Base-by-base conservation (phyloP, 2,113 vertebrate genomes). In the Chunga burmeisteri region DNA sequence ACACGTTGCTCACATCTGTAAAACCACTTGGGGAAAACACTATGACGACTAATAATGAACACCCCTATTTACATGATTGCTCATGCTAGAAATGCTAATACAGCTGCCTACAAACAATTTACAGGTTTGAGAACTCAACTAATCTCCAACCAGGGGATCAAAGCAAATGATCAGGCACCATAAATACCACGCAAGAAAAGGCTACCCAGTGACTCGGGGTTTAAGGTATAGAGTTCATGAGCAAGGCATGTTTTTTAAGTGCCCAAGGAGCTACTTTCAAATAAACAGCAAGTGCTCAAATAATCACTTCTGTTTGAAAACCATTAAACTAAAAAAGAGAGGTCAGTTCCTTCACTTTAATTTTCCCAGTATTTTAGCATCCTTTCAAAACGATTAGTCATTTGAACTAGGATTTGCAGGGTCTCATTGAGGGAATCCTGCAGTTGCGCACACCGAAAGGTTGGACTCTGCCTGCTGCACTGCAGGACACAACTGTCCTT, bases 401-500 rank as follows among this genome's bases (percentile, higher is more conserved):
- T 56, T 44, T 53, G 47, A 82, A 68, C 1, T 4, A 61, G 44
- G 36, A 81, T 75, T 92, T 92, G 21, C 47, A 72, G 63, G 49
- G 55, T 27, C 67, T 10, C 11, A n/a, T 20, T 12, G 14, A 78
- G 86, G 53, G 36, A 90, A 88, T 47, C 29, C 58, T 66, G 27
- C 40, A 61, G 38, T 1, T 62, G 59, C 27, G 74, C 21, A 27
- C 23, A 21, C 11, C 20, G 9, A 34, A 63, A 72, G 16, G n/a
- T 2, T 62, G 67, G 47, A 67, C 36, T 52, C 27, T 9, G 9
- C 71, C 63, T 86, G 59, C 80, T 87, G 88, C 65, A 61, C 11
- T 92, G 88, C 88, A 94, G 86, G 70, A 87, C 73, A 50, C n/a
- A 34, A 61, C 49, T 38, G 40, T 50, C 61, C 81, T 58, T 85